Evolutionary conservation across 2,113 vertebrate genomes (phyloP), one percentile per base, ranked within the genome.

Genomic region (Campylorhamphus procurvoides): DNA sequence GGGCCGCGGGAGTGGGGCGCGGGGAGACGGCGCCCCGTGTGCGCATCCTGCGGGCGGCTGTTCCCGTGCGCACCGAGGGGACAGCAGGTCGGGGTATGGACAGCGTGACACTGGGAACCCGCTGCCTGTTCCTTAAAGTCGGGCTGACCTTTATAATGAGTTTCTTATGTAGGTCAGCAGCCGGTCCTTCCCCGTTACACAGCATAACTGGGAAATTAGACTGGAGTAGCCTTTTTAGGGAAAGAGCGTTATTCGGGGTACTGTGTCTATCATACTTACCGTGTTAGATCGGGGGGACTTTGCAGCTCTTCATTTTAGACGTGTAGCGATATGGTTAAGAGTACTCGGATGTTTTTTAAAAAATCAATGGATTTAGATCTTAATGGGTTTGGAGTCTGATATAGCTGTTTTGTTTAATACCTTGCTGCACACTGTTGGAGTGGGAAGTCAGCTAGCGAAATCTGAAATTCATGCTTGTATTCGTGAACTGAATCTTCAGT

Each of bases 391-490:
- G 56, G 91, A 93, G 74, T 82, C 69, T 87, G 94, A 94, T 87
- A 39, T 52, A 93, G 94, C 91, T 87, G 64, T 92, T 97, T 94
- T 90, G 77, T 84, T 96, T 95, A 72, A 90, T 94, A 64, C 62
- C 44, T 96, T 81, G 62, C 84, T 56, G 49, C 37, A 90, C 12
- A 47, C 74, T 63, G 89, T 88, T 74, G 53, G 89, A 94, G 87
- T 63, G 86, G 56, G 85, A 92, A 96, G 92, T 68, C 93, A 87
- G 79, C 72, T 90, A 86, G 91, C 47, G 10, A 95, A 91, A 90
- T 97, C 87, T 93, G 88, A 97, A 95, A 96, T 94, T 93, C 84
- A n/a, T 33, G 78, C 91, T 86, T 53, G 71, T 44, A 60, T 78
- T 87, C 68, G 72, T 96, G 95, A 96, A 89, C 94, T 84, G 85